Evolutionary conservation across 1,140 invertebrate genomes (phyloP).

Genomic region (Eumeta japonica): DNA sequence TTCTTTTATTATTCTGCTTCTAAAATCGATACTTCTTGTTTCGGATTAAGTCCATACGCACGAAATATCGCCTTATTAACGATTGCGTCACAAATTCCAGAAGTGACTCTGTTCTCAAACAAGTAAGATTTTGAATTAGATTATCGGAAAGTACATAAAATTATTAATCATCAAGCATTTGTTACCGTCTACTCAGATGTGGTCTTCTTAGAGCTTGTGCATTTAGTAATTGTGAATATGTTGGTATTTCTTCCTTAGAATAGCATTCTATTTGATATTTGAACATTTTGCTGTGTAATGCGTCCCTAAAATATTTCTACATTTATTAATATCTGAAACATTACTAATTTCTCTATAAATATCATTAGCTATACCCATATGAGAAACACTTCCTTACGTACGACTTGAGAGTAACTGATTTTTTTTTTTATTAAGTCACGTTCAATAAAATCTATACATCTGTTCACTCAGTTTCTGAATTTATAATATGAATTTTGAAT

Average conservation of each 20-base stretch:
- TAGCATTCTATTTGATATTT: constrained; percentile 34
- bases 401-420: no score
- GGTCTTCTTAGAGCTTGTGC: constrained; percentile 23
- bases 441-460: no score
- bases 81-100: constrained; percentile 47
- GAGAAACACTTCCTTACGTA: no score
- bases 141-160: no score
- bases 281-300: constrained; percentile 45
- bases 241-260: constrained; percentile 38
- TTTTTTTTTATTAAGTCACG: no score
- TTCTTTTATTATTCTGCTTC: constrained; percentile 44
- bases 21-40: constrained; percentile 23
- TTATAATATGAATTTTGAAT: no score
- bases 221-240: constrained; percentile 28
- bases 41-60: constrained; percentile 29
- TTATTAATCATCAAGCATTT: no score
- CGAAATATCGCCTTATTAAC: constrained; percentile 48
- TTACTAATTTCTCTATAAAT: no score
- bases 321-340: no score
- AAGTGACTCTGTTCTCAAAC: constrained; percentile 39
- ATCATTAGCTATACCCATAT: no score
- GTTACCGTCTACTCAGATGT: constrained; percentile 34
- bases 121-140: constrained; percentile 9
- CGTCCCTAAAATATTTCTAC: no score
- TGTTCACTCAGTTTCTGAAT: no score